These are phyloP conservation scores for Fopius arisanus DNA, from an alignment of 1,140 invertebrate genomes.

Conservation along the genomic window DNA sequence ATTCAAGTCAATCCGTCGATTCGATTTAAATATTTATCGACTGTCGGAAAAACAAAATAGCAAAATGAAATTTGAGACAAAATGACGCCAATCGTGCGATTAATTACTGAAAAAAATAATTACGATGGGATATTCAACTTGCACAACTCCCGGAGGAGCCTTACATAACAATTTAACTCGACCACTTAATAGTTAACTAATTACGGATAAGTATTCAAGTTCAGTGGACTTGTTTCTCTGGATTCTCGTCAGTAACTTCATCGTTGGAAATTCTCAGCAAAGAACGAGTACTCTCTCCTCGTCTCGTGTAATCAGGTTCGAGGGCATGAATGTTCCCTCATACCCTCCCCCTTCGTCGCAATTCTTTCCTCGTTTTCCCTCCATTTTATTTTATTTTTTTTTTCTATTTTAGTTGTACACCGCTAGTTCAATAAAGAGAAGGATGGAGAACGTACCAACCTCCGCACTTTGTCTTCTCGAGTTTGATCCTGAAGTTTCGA, in stretches of 20 bases:
- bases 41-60: too few relatives aligned
- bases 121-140: not conserved
- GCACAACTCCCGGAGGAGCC: not conserved
- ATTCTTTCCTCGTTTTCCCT: not conserved
- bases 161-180: not conserved
- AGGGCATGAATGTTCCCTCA: too few relatives aligned
- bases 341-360: too few relatives aligned
- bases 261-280: not conserved
- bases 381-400: not conserved
- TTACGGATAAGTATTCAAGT: not conserved
- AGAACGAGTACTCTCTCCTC: not conserved
- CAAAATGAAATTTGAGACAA: too few relatives aligned
- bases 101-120: too few relatives aligned
- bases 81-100: too few relatives aligned
- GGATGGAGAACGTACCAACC: not conserved
- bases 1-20: too few relatives aligned
- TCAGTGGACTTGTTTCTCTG: not conserved
- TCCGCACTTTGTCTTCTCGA: slow-evolving; percentile 9
- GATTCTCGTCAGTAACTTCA: not conserved
- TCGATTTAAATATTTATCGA: too few relatives aligned
- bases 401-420: not conserved
- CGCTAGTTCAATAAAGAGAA: not conserved
- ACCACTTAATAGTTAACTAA: not conserved
- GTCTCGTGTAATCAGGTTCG: not conserved
- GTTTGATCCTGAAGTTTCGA: slow-evolving; percentile 11